Evolutionary conservation across 2,797 vertebrate species (phyloP).

Genomic region (Spinibarbus caldwelli): DNA sequence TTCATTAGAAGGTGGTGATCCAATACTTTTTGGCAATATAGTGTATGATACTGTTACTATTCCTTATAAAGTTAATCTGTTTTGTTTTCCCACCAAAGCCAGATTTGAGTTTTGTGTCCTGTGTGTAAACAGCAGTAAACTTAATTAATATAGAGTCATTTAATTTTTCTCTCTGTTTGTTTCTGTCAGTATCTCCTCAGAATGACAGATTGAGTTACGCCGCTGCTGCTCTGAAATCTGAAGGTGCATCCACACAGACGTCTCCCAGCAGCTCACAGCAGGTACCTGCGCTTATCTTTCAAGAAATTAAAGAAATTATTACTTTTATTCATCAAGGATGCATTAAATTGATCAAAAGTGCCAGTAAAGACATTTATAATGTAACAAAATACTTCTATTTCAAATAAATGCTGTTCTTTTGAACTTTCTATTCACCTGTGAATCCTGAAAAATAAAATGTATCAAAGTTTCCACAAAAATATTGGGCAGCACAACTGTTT

Average conservation of each 20-base stretch:
- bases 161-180: not conserved
- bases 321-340: not conserved
- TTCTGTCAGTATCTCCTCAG: constrained; percentile 70
- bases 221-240: constrained; percentile 80
- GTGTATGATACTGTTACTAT: not conserved
- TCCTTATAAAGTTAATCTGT: too few relatives aligned
- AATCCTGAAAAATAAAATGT: not conserved
- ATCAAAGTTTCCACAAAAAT: not conserved
- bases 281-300: constrained; percentile 65
- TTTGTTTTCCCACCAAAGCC: not conserved
- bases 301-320: not conserved
- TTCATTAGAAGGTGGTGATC: too few relatives aligned
- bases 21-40: too few relatives aligned
- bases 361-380: not conserved
- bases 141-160: not conserved
- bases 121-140: not conserved
- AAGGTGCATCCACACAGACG: constrained; percentile 58
- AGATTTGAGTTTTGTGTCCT: not conserved
- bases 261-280: constrained; percentile 71
- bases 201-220: constrained; percentile 85
- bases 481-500: not conserved
- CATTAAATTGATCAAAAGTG: not conserved
- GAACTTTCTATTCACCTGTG: not conserved
- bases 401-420: not conserved
- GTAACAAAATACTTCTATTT: not conserved